Evolutionary conservation across 64 coral and sea anemone genomes (phyloP).

Genomic region (Stichodactyla helianthus): DNA sequence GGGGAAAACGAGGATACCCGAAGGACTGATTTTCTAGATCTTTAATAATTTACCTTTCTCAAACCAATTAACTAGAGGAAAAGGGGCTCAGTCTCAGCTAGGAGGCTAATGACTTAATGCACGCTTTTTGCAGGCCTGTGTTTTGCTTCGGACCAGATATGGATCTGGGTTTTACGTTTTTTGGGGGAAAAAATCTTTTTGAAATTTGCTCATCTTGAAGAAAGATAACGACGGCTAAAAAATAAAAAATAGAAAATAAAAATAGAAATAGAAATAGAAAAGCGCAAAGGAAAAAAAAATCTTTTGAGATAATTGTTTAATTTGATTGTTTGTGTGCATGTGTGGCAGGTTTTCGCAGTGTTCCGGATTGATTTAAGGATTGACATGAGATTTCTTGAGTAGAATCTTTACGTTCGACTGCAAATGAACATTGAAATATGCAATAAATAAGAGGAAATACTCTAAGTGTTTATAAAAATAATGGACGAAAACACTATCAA

Average conservation of each 20-base stretch:
- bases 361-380: too few relatives aligned
- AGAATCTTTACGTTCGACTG: not conserved
- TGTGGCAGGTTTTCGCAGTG: not conserved
- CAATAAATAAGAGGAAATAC: not conserved
- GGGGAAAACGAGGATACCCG: not conserved
- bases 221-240: not conserved
- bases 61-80: not conserved
- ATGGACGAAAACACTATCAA: not conserved
- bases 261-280: too few relatives aligned
- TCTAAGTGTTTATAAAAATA: constrained; percentile 1
- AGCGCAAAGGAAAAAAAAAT: not conserved
- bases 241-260: not conserved
- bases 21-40: constrained; percentile 8
- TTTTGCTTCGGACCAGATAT: not conserved
- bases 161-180: not conserved
- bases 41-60: not conserved
- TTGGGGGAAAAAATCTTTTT: not conserved
- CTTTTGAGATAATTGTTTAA: too few relatives aligned
- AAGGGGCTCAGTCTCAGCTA: not conserved
- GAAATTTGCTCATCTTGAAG: not conserved
- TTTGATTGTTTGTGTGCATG: too few relatives aligned
- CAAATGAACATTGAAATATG: not conserved
- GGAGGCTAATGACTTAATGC: not conserved
- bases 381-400: not conserved
- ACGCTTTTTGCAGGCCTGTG: not conserved